A percentile compares a stretch with the other conserved stretches of the same genome.
phyloP scores from a whole-genome alignment of 2,797 vertebrate genomes.

The Pelobates cultripes region DNA sequence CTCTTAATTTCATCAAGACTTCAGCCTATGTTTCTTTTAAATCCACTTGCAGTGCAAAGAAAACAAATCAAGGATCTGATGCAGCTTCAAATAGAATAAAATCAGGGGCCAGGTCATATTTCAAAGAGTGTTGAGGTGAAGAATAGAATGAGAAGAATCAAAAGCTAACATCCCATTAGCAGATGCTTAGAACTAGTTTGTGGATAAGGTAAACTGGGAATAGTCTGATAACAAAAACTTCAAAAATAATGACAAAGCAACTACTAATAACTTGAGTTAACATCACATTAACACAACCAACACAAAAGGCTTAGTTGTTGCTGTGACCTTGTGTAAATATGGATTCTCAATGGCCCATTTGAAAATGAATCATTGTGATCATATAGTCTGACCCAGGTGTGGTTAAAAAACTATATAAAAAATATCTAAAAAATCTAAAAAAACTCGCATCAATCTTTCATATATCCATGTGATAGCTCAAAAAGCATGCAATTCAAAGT shows the following conservation, averaged over 20 bases:
- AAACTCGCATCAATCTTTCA: too few species aligned
- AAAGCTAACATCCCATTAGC: slow-evolving; percentile 53
- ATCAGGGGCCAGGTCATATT: slow-evolving; percentile 33
- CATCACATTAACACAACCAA: slow-evolving; percentile 41
- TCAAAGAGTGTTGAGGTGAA: slow-evolving; percentile 32
- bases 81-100: slow-evolving; percentile 41
- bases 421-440: too few species aligned
- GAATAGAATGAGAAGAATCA: slow-evolving; percentile 42
- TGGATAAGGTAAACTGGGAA: slow-evolving; percentile 37
- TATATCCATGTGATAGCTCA: too few species aligned
- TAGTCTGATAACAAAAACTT: slow-evolving; percentile 28
- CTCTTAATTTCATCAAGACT: slow-evolving; percentile 54
- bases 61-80: slow-evolving; percentile 46
- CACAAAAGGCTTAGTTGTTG: slow-evolving; percentile 45
- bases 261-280: slow-evolving; percentile 51
- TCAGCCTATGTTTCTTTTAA: not conserved
- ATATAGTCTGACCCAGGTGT: slow-evolving; percentile 40
- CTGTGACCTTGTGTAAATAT: slow-evolving; percentile 28
- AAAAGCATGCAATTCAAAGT: too few species aligned
- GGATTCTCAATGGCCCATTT: slow-evolving; percentile 27
- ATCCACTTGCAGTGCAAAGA: slow-evolving; percentile 31
- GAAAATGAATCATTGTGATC: slow-evolving; percentile 41
- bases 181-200: slow-evolving; percentile 41
- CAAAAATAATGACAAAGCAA: slow-evolving; percentile 39
- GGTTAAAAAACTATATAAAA: not conserved